phyloP scores from a whole-genome alignment of 2,888 invertebrate species.

The Nowickia ferox region DNA sequence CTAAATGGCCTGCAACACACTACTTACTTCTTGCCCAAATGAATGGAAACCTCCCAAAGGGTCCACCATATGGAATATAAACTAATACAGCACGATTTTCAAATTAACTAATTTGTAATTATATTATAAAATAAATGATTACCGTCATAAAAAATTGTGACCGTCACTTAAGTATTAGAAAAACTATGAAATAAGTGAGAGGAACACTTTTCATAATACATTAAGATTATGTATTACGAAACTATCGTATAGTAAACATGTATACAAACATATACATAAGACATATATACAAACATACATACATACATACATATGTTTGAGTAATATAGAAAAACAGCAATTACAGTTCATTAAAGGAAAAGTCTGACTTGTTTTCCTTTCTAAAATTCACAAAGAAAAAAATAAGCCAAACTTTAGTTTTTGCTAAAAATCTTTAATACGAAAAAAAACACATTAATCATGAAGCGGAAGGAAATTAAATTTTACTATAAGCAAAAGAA shows the following conservation, averaged over 20 bases:
- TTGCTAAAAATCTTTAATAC: not conserved
- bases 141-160: slow-evolving; percentile 16
- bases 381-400: slow-evolving; percentile 50
- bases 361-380: slow-evolving; percentile 61
- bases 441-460: not conserved
- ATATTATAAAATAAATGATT: slow-evolving; percentile 49
- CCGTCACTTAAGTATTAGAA: slow-evolving; percentile 30
- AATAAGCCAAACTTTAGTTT: not conserved
- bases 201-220: slow-evolving; percentile 40
- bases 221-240: slow-evolving; percentile 37
- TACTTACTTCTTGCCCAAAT: not conserved
- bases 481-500: not conserved
- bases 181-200: slow-evolving; percentile 51
- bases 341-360: slow-evolving; percentile 25
- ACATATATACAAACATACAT: not conserved
- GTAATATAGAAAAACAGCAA: not conserved
- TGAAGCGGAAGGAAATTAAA: not conserved
- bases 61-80: not conserved
- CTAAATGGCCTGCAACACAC: not conserved
- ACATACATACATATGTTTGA: slow-evolving; percentile 17
- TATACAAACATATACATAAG: not conserved
- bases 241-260: not conserved
- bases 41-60: not conserved
- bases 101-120: slow-evolving; percentile 44
- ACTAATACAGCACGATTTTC: slow-evolving; percentile 42